Evolutionary conservation across 2,797 vertebrate genomes (phyloP).

Genomic region (Sarcophilus harrisii): DNA sequence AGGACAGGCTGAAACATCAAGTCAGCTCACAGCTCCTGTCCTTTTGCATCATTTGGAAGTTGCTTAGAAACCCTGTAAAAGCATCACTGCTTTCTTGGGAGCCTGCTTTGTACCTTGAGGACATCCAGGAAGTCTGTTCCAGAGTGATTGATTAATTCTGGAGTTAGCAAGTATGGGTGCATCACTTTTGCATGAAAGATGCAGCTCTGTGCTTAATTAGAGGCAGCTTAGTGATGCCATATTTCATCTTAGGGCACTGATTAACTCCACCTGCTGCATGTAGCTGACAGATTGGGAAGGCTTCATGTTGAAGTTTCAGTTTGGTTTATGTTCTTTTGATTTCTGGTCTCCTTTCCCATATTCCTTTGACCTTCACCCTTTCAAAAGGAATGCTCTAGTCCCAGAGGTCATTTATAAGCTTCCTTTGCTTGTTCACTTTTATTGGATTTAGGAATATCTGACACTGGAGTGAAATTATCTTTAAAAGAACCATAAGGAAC

Average conservation of each 20-base stretch:
- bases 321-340: conserved; percentile 29
- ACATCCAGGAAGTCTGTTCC: conserved; percentile 3
- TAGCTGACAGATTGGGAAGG: conserved; percentile 9
- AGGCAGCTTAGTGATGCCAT: conserved; percentile 58
- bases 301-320: background rate
- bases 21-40: background rate
- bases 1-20: background rate
- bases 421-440: background rate
- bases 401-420: background rate
- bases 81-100: conserved; percentile 60
- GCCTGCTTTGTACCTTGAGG: conserved; percentile 44
- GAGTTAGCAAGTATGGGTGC: background rate
- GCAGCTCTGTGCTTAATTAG: conserved; percentile 74
- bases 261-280: background rate
- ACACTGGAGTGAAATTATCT: conserved; percentile 1
- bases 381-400: background rate
- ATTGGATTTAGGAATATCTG: background rate
- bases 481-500: background rate
- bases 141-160: conserved; percentile 58
- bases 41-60: background rate
- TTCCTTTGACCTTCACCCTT: background rate
- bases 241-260: conserved; percentile 50
- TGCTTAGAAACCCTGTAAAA: conserved; percentile 30
- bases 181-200: conserved; percentile 51
- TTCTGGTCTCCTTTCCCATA: background rate